Percentiles rank a stretch among this genome's conserved stretches.
phyloP scores from a whole-genome alignment of 2,888 invertebrate genomes.

The Clostera curtula region DNA sequence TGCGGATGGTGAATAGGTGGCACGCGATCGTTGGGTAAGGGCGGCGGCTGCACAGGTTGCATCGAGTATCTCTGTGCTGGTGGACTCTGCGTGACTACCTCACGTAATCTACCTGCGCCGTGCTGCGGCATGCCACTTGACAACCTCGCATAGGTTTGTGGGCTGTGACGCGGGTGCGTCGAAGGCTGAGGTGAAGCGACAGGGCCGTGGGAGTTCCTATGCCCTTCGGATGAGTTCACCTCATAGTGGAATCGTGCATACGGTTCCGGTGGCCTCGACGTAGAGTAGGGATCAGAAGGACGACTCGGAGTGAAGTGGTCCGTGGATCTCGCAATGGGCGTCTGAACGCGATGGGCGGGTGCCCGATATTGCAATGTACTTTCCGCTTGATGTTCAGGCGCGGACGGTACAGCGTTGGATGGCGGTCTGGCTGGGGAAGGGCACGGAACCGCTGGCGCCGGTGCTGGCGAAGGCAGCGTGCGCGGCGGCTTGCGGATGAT shows the following conservation, averaged over 20 bases:
- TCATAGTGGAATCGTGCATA: constrained; percentile 58
- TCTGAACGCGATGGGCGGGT: constrained; percentile 46
- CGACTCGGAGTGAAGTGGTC: constrained; percentile 54
- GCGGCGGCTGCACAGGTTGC: constrained; percentile 46
- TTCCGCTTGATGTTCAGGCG: constrained; percentile 42
- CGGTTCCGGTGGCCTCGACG: constrained; percentile 53
- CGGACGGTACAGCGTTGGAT: constrained; percentile 35
- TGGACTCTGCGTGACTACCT: constrained; percentile 45
- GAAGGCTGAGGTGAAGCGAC: constrained; percentile 53
- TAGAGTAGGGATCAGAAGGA: constrained; percentile 56
- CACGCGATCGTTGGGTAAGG: constrained; percentile 62
- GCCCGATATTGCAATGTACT: constrained; percentile 40
- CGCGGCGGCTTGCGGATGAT: constrained; percentile 61
- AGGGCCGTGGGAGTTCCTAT: constrained; percentile 43
- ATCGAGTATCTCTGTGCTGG: constrained; percentile 49
- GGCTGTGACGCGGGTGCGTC: constrained; percentile 51
- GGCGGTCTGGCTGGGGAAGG: constrained; percentile 58
- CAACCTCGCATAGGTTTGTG: constrained; percentile 55
- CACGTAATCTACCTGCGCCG: constrained; percentile 46
- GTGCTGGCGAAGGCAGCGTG: constrained; percentile 54
- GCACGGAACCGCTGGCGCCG: constrained; percentile 44
- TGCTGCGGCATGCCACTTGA: constrained; percentile 56
- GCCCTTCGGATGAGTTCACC: constrained; percentile 36
- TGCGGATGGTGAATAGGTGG: constrained; percentile 67
- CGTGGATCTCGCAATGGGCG: constrained; percentile 47